These are phyloP conservation scores for Epizoanthus stellaris DNA, from an alignment of 92 coral and sea anemone species.

Conservation along the genomic window DNA sequence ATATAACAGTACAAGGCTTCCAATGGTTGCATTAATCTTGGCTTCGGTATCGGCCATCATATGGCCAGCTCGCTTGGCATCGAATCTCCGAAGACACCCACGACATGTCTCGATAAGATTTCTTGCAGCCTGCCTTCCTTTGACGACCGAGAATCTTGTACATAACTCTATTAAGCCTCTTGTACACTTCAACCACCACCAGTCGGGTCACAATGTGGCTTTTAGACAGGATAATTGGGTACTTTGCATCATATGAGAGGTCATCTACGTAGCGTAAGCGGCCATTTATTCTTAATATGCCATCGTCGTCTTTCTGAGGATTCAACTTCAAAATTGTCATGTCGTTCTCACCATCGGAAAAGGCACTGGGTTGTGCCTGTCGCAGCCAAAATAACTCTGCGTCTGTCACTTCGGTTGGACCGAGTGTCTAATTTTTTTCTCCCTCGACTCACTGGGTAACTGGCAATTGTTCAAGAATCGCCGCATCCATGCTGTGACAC, in stretches of 20 bases:
- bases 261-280: slow-evolving; percentile 53
- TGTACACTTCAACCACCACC: slow-evolving; percentile 26
- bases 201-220: slow-evolving; percentile 38
- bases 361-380: background rate
- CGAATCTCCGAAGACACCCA: slow-evolving; percentile 49
- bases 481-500: slow-evolving; percentile 48
- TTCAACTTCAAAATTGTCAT: background rate
- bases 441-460: no score
- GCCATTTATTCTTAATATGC: background rate
- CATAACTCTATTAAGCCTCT: slow-evolving; percentile 22
- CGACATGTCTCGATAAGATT: slow-evolving; percentile 30
- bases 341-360: slow-evolving; percentile 29
- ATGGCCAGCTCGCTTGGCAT: slow-evolving; percentile 41
- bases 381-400: no score
- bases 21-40: slow-evolving; percentile 28
- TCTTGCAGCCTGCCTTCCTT: slow-evolving; percentile 46
- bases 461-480: slow-evolving; percentile 19
- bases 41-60: slow-evolving; percentile 56
- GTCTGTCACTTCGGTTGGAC: no score
- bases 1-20: slow-evolving; percentile 27
- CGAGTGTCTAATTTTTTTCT: no score
- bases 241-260: slow-evolving; percentile 3
- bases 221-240: slow-evolving; percentile 15
- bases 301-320: slow-evolving; percentile 35
- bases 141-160: slow-evolving; percentile 43